Evolutionary conservation across 2,888 invertebrate species (phyloP), one percentile per base, ranked within the genome.

Genomic region (Phorcus lineatus): DNA sequence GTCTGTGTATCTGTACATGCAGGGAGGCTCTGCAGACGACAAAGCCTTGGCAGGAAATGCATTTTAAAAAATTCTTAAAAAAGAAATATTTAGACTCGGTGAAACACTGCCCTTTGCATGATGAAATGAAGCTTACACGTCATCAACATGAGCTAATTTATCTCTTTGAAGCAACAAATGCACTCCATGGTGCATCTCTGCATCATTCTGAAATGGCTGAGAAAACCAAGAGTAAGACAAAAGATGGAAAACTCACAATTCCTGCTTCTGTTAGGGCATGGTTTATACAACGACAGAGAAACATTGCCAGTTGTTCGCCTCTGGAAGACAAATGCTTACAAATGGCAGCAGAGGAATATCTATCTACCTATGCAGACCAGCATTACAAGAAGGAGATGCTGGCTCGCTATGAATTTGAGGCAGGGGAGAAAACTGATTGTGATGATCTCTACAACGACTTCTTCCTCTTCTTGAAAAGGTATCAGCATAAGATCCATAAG

Each of bases 371-470:
- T 40, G 40, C 19, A 0, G 11, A 70, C 40, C 17, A 70, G n/a
- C 70, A 70, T 70, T 70, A 70, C 36, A 70, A 70, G 40, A 70
- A 70, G 70, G 19, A 70, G 70, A 17, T 70, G 40, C 11, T 70
- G 70, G 57, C 19, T 22, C 19, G 57, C 1, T 57, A 57, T 24
- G 57, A 57, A 24, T 57, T 22, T 3, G 57, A 19, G 6, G n/a
- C 57, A 57, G n/a, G 24, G 57, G 24, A 57, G n/a, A 57, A 57
- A 19, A 2, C 19, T 57, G 22, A 24, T 19, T 7, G 47, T 6
- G 47, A 47, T 13, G 9, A 47, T 47, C 47, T 47, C 47, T 47
- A 47, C 13, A 13, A 47, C 1, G 47, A 47, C 47, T 47, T 47
- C 11, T 47, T 47, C 47, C 47, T 47, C 7, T 47, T 47, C 13